Evolutionary conservation across 2,888 invertebrate species (phyloP), one percentile per base, ranked within the genome.

Genomic region (Brachyopa scutellaris): DNA sequence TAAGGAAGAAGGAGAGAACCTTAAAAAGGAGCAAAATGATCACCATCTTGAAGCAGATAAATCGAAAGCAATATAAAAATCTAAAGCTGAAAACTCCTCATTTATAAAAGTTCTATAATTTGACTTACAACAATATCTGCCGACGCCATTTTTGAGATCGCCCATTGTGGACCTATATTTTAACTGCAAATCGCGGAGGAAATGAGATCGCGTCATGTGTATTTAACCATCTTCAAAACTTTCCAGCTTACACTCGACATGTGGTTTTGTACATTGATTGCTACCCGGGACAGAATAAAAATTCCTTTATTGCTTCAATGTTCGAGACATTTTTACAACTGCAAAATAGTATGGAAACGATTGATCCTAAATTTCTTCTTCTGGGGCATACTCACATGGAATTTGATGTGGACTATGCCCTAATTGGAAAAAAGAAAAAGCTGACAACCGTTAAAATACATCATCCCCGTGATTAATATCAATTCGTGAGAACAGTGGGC

Each of bases 41-140:
- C 53, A 49, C 49, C 49, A 49, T 26, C 13, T 49, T 21, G 49
- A 49, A 29, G 49, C 11, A 29, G 26, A 49, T 49, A 45, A 45
- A 9, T 49, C 49, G 8, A 49, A 49, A 49, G 49, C n/a, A 11
- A 49, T 5, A 5, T 5, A 26, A 3, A 26, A 26, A 26, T 26
- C 26, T 26, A 26, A 26, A 26, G 26, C n/a, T n/a, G n/a, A n/a
- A n/a, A n/a, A n/a, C 26, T 26, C 26, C 26, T 26, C 6, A 26
- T 49, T 4, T 15, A 11, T 29, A 49, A 15, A 49, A 26, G 49
- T 29, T 49, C 49, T 13, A 49, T 13, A 1, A 6, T 49, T 33
- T 33, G 33, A 33, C 33, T 33, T 9, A 33, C 33, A 33, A 33
- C 33, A 33, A 33, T 26, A 6, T 26, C 26, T 9, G 33, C 33